These are phyloP conservation scores for Calliopum simillimum DNA, from an alignment of 2,888 invertebrate species.

Conservation along the genomic window DNA sequence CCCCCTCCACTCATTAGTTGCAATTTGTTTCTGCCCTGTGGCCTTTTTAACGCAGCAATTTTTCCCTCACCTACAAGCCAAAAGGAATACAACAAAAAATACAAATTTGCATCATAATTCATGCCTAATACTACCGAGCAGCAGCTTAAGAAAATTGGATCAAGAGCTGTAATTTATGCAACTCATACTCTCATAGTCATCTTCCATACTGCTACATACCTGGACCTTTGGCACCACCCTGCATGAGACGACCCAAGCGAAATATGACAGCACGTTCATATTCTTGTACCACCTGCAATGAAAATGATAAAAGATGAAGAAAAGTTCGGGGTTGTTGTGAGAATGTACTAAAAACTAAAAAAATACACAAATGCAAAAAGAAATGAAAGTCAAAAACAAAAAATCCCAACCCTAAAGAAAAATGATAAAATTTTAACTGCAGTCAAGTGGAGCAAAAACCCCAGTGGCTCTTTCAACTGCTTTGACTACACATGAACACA, in stretches of 20 bases:
- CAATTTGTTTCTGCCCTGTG: not conserved
- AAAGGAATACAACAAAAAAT: not conserved
- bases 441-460: not conserved
- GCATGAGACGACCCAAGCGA: constrained; percentile 86
- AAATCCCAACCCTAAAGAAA: not conserved
- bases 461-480: not conserved
- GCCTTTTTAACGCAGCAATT: not conserved
- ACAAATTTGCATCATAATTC: constrained; percentile 1
- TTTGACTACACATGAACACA: not conserved
- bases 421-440: not conserved
- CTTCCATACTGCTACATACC: constrained; percentile 72
- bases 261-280: constrained; percentile 97
- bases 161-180: constrained; percentile 63
- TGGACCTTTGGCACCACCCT: constrained; percentile 94
- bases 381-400: not conserved
- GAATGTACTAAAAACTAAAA: too few species aligned
- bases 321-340: not conserved
- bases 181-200: constrained; percentile 41
- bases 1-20: not conserved
- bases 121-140: constrained; percentile 16
- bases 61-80: not conserved
- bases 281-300: constrained; percentile 88
- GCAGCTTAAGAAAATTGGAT: constrained; percentile 54
- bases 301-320: constrained; percentile 26
- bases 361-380: not conserved